Base-by-base conservation (phyloP, 2,888 invertebrate genomes). In the Tineola bisselliella region DNA sequence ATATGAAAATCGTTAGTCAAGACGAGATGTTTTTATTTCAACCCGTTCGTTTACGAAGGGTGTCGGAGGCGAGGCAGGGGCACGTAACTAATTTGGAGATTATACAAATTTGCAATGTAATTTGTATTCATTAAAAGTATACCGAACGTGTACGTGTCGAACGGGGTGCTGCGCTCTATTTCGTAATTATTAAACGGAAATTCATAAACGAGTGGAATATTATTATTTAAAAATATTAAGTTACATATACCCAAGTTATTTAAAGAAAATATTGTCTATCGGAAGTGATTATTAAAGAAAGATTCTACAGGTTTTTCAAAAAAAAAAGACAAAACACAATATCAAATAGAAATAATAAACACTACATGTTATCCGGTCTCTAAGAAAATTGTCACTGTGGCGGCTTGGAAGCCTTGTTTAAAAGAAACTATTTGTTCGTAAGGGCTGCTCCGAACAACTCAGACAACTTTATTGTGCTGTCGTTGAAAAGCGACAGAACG, bases 51-150 rank as follows among this genome's bases (percentile, higher is more conserved):
- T 48, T 15, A 48, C 17, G 48, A 17, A 54, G 61, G 63, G 61
- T 59, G 57, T 31, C 19, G 62, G 68, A 65, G 63, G 62, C 64
- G 62, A 62, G 25, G 64, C 63, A 60, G 63, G 68, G 64, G 68
- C 70, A 69, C 73, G 77, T 74, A 75, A 84, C 84, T 84, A 84
- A 86, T 86, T 84, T 84, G 75, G 72, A 84, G 84, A 87, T 87
- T 87, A 86, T 77, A 76, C 76, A 80, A 78, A 84, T 87, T 86
- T 84, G 82, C 82, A 86, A 84, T 73, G 82, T 83, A 82, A 84
- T 86, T 84, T 84, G 78, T 84, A 83, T 84, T 81, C 81, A 83
- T 83, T 82, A 81, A 79, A 79, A 78, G 60, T 44, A 13, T 18
- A 60, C 59, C 15, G 76, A 71, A 69, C 61, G 48, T 59, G 52